Percentiles rank a stretch among this genome's conserved stretches.
These are phyloP conservation scores for Salpingus planirostris DNA, from an alignment of 2,888 invertebrate genomes.

Conservation along the genomic window DNA sequence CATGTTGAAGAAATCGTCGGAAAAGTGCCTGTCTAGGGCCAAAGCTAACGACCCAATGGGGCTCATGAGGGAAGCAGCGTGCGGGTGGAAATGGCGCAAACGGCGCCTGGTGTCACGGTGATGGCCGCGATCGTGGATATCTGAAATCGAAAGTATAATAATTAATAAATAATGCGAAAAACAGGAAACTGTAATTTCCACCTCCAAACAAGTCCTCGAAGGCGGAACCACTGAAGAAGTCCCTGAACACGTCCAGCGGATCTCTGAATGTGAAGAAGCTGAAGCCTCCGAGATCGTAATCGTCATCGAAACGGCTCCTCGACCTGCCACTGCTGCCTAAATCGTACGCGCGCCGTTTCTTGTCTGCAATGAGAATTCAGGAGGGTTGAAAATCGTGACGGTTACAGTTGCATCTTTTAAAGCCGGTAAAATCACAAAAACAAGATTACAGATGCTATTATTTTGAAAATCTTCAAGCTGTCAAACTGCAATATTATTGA, in stretches of 20 bases:
- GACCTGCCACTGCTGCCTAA: slow-evolving; percentile 57
- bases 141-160: no score
- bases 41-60: slow-evolving; percentile 60
- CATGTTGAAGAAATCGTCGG: slow-evolving; percentile 56
- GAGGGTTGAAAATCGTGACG: no score
- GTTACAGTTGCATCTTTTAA: no score
- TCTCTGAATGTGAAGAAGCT: slow-evolving; percentile 88
- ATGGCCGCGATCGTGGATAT: slow-evolving; percentile 37
- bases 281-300: slow-evolving; percentile 64
- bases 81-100: slow-evolving; percentile 50
- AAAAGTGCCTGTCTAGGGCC: slow-evolving; percentile 42
- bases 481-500: no score
- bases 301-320: slow-evolving; percentile 57
- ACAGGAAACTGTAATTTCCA: no score
- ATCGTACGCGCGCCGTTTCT: slow-evolving; percentile 89
- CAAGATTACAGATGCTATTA: no score
- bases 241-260: slow-evolving; percentile 97
- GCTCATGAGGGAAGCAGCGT: slow-evolving; percentile 57
- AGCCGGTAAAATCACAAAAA: no score
- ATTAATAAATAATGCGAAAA: no score
- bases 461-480: no score
- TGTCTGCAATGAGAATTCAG: no score
- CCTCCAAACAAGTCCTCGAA: slow-evolving; percentile 78
- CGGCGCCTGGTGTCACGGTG: slow-evolving; percentile 29
- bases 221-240: slow-evolving; percentile 87